Percentiles rank a stretch among this genome's conserved stretches.
These are phyloP conservation scores for Zapus hudsonius DNA, from an alignment of 2,113 vertebrate genomes.

Conservation along the genomic window DNA sequence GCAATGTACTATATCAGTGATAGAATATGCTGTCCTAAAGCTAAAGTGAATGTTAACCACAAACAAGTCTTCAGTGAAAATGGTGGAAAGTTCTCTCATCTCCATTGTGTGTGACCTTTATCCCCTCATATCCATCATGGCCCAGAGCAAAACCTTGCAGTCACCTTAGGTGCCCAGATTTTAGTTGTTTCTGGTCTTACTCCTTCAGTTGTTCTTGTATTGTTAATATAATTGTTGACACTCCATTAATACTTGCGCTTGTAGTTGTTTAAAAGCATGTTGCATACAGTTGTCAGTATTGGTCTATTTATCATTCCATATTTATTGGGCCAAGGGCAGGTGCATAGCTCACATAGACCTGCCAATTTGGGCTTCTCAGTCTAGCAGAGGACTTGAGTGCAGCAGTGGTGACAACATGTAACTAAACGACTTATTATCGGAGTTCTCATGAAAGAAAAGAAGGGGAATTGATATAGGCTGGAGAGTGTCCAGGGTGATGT, in stretches of 20 bases:
- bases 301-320: not conserved
- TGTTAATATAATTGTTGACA: constrained; percentile 26
- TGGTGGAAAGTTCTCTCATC: not conserved
- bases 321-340: not conserved
- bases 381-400: constrained; percentile 4
- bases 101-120: not conserved
- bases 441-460: not conserved
- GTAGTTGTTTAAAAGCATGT: not conserved
- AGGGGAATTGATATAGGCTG: constrained; percentile 3
- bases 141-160: not conserved
- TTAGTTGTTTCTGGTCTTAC: constrained; percentile 7
- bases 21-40: constrained; percentile 16
- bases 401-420: not conserved
- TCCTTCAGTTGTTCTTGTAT: constrained; percentile 12
- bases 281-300: not conserved
- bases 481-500: not conserved
- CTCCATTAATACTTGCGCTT: not conserved
- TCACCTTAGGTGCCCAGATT: not conserved
- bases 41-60: constrained; percentile 11
- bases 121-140: not conserved
- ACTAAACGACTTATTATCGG: not conserved
- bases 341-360: not conserved
- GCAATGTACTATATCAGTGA: not conserved
- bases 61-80: constrained; percentile 17
- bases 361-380: not conserved